Evolutionary conservation across 92 coral and sea anemone species (phyloP).

Genomic region (Nematostella vectensis): DNA sequence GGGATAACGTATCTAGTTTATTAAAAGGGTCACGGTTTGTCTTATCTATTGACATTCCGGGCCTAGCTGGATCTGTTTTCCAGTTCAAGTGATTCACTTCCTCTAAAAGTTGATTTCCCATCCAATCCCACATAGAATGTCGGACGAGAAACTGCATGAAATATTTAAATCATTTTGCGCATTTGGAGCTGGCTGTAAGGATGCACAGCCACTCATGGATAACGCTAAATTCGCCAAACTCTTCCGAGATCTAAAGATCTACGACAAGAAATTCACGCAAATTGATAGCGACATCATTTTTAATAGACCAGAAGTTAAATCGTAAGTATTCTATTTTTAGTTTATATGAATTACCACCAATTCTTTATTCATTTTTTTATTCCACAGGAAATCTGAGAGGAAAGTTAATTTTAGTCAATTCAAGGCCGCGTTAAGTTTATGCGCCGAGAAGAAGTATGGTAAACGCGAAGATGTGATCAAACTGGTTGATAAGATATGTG

Average conservation of each 20-base stretch:
- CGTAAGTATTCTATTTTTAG: conserved; percentile 49
- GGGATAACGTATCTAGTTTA: no score
- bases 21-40: no score
- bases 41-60: no score
- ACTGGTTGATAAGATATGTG: conserved; percentile 49
- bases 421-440: conserved; percentile 53
- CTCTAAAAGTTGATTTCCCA: no score
- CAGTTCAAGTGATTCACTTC: no score
- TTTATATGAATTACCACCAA: no score
- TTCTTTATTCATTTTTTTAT: no score
- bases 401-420: conserved; percentile 63
- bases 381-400: conserved; percentile 73
- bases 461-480: conserved; percentile 21
- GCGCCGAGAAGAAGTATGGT: conserved; percentile 82
- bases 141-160: conserved; percentile 38
- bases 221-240: conserved; percentile 81
- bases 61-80: no score
- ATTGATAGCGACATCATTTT: conserved; percentile 92
- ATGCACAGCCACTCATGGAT: conserved; percentile 57
- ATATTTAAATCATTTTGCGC: conserved; percentile 82
- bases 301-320: conserved; percentile 82
- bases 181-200: conserved; percentile 83
- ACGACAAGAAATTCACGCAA: conserved; percentile 68
- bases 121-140: no score
- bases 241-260: conserved; percentile 73